Base-by-base conservation (phyloP, 1,140 invertebrate genomes). In the Ectropis grisescens region DNA sequence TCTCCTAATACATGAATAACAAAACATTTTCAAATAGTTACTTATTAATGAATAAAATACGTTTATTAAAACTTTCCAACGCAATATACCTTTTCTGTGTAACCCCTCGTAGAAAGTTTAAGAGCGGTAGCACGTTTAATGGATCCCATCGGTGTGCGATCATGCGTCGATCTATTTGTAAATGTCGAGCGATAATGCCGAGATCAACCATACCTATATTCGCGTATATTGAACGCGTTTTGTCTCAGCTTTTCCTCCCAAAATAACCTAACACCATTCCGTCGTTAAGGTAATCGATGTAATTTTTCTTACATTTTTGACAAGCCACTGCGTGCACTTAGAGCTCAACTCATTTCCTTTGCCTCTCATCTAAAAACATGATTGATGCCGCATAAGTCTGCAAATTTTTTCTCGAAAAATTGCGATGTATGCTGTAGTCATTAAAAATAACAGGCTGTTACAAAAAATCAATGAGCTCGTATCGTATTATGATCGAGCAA, bases 271-370 rank as follows among this genome's bases (percentile, higher is more conserved):
- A 56, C 62, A 54, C 64, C 62, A 62, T 56, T 57, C 47, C 48
- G 41, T 60, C 66, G 64, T 74, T 74, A 70, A 39, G 40, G 49
- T 68, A 70, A 66, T 65, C 49, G 57, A 47, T 40, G 64, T 47
- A 67, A 70, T 75, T 69, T 75, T 75, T 67, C 58, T 65, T 59
- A 58, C 65, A 65, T 64, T 71, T 75, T 70, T 75, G 72, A 33
- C 33, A 41, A 52, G 50, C 54, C 46, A 53, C 48, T 45, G 48
- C 41, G 31, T 59, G 54, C 57, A 64, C 59, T 75, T 62, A 59
- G 44, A 54, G 47, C 49, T 52, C 70, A 68, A 70, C 60, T 67
- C 64, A 58, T 70, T 71, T 62, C 59, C 65, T 59, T 59, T 47
- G 36, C 32, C 37, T 48, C 55, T 48, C 50, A 52, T 49, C 37